Conservation (phyloP, 2,113 vertebrate species). For the Thymallus thymallus region DNA sequence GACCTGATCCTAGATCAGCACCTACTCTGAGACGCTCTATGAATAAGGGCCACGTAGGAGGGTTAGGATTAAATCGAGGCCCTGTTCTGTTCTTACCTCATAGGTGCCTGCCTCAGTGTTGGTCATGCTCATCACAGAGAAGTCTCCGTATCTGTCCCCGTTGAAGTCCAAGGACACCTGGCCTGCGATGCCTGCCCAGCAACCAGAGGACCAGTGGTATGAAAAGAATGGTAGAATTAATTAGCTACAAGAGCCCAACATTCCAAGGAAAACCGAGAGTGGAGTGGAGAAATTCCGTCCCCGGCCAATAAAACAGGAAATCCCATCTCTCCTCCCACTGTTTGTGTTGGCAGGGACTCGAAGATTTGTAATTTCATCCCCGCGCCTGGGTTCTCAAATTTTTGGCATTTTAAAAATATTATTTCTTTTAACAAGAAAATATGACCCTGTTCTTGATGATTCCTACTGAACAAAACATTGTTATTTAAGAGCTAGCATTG, state of each 20-base stretch:
- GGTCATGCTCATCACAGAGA: conserved; percentile 93
- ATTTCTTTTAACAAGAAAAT: conserved; percentile 53
- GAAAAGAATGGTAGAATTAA: conserved; percentile 68
- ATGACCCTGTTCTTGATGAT: conserved; percentile 49
- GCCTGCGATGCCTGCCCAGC: conserved; percentile 86
- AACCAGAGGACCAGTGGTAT: conserved; percentile 45
- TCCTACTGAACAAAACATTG: conserved; percentile 48
- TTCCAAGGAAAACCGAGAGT: conserved; percentile 72
- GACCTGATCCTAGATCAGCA: too few relatives aligned
- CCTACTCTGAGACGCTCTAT: too few relatives aligned
- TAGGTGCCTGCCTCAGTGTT: conserved; percentile 84
- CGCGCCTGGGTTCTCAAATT: conserved; percentile 82
- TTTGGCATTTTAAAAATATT: conserved; percentile 78
- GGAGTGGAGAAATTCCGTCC: conserved; percentile 67
- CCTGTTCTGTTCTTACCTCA: conserved; percentile 78
- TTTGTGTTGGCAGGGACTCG: conserved; percentile 79
- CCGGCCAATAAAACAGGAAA: conserved; percentile 77
- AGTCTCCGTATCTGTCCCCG: conserved; percentile 92
- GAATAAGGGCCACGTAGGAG: too few relatives aligned
- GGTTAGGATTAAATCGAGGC: too few relatives aligned
- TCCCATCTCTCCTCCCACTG: conserved; percentile 74
- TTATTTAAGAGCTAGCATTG: conserved; percentile 48
- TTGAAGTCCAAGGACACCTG: conserved; percentile 93
- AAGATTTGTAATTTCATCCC: conserved; percentile 81
- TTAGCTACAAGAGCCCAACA: conserved; percentile 55